Base-by-base conservation (phyloP, 2,113 vertebrate genomes). In the Tyrannus savana region DNA sequence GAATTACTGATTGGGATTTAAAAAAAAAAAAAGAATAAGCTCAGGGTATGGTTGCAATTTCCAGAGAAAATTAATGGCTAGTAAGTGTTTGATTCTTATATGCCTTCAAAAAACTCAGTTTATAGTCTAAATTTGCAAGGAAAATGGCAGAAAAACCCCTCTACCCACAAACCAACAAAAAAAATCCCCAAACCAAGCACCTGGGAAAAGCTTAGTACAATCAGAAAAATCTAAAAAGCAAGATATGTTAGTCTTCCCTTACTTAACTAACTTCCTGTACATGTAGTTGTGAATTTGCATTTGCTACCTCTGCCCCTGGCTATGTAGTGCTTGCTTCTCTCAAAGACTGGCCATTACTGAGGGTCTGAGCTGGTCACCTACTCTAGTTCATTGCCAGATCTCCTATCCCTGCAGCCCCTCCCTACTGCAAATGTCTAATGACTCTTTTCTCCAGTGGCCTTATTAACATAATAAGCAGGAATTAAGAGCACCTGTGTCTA, bases 401-500 rank as follows among this genome's bases (percentile, higher is more conserved):
- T 28, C 12, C 23, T 37, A 14, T 11, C 28, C 6, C 2, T 12
- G 3, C 5, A 59, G 15, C 7, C 4, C 33, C 14, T 81, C 44
- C 16, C 4, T 37, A 10, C 41, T 22, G 11, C 33, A 91, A 60
- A n/a, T 7, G 6, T 22, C 19, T 73, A 76, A 94, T 9, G 12
- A 62, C 3, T 63, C 12, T 87, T 75, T 56, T 49, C 35, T 69
- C 44, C 25, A 58, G 41, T 68, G n/a, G n/a, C 8, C 28, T 73
- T 79, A 52, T 83, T 95, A 87, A 72, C 41, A 79, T 72, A 90
- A 73, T 82, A 66, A 80, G 3, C 21, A 68, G 19, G 80, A 80
- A 93, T 91, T 83, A 93, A 83, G 13, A 90, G 3, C 41, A 85
- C 35, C 53, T 87, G 31, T 76, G 27, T 58, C 56, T 78, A 80